Conservation (phyloP, 1,140 invertebrate genomes). For the Rhizoglyphus robini region DNA sequence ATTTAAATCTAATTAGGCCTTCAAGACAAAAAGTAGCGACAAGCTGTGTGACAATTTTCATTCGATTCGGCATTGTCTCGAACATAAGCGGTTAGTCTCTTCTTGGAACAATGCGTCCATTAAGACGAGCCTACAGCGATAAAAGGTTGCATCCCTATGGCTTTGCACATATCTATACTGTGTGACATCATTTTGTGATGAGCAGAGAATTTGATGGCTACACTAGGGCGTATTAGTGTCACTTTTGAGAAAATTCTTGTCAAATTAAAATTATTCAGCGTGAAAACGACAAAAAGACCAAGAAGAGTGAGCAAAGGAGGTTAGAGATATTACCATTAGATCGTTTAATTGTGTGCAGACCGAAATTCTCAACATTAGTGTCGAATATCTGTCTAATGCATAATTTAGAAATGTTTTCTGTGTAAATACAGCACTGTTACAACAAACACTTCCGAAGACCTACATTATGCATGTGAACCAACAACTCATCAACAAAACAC, state of each 20-base stretch:
- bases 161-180: too few relatives aligned
- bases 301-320: neutral
- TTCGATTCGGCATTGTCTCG: too few relatives aligned
- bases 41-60: too few relatives aligned
- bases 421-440: neutral
- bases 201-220: too few relatives aligned
- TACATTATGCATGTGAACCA: neutral
- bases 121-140: too few relatives aligned
- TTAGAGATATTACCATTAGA: neutral
- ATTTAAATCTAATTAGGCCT: too few relatives aligned
- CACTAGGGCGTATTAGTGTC: too few relatives aligned
- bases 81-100: too few relatives aligned
- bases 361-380: slow-evolving; percentile 4
- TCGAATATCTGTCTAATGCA: neutral
- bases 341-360: neutral
- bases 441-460: neutral
- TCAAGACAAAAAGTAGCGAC: too few relatives aligned
- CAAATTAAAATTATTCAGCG: slow-evolving; percentile 1
- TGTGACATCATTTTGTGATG: too few relatives aligned
- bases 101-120: too few relatives aligned
- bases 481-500: neutral
- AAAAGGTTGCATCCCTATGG: too few relatives aligned
- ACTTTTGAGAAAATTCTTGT: slow-evolving; percentile 9
- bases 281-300: neutral
- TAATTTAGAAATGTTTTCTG: neutral